These are phyloP conservation scores for Heliangelus exortis DNA, from an alignment of 2,797 vertebrate species.

Conservation along the genomic window DNA sequence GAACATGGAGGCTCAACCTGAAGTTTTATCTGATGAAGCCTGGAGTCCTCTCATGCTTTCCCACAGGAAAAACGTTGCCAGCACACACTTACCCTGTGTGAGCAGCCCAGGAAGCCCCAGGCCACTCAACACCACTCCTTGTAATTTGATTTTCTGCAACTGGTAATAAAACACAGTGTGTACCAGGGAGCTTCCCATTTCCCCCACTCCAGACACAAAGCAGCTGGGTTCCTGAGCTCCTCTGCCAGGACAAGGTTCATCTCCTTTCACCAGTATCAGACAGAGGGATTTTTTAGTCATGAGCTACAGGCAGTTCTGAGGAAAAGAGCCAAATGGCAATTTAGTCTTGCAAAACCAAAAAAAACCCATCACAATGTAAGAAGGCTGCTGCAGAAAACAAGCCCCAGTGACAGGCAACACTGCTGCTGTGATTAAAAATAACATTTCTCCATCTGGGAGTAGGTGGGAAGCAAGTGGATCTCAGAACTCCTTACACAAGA, in stretches of 20 bases:
- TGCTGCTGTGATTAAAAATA: not conserved
- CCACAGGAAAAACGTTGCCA: not conserved
- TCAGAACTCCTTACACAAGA: not conserved
- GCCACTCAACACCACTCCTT: not conserved
- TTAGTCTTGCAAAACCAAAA: not conserved
- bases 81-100: not conserved
- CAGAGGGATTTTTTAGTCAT: not conserved
- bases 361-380: not conserved
- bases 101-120: not conserved
- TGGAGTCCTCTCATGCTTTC: not conserved
- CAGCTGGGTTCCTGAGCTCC: not conserved
- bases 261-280: not conserved
- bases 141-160: not conserved
- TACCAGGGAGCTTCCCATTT: not conserved
- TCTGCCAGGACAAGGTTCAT: not conserved
- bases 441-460: not conserved
- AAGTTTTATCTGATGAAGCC: not conserved
- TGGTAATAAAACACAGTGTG: not conserved
- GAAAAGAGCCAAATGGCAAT: not conserved
- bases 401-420: not conserved
- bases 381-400: not conserved
- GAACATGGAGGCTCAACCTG: not conserved
- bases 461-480: constrained; percentile 4
- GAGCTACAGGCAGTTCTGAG: not conserved
- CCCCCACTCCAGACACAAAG: not conserved